Evolutionary conservation across 2,113 vertebrate genomes (phyloP).

Genomic region (Ia io): DNA sequence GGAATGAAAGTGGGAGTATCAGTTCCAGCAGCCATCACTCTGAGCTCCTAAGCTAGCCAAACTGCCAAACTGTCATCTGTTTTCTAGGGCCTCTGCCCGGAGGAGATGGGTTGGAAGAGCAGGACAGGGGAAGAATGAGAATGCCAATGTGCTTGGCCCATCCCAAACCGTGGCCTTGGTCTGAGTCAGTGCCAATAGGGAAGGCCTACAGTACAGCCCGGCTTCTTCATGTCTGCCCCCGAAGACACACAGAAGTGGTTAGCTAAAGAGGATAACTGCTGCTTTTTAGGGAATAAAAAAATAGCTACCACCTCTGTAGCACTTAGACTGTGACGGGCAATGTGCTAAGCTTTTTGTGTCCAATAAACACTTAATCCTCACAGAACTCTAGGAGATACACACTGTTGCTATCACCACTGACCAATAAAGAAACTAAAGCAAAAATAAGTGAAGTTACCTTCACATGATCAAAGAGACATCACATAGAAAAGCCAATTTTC

Average conservation of each 20-base stretch:
- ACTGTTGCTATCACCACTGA: background rate
- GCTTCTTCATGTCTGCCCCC: no score
- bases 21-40: conserved; percentile 21
- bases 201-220: background rate
- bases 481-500: background rate
- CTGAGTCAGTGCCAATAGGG: conserved; percentile 8
- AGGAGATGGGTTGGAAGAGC: background rate
- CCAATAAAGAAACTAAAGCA: background rate
- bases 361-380: background rate
- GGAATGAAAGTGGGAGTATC: background rate
- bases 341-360: background rate
- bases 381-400: background rate
- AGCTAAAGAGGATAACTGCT: background rate
- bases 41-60: background rate
- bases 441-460: background rate
- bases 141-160: conserved; percentile 18
- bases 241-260: no score
- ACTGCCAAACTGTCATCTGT: conserved; percentile 41
- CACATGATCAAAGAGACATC: background rate
- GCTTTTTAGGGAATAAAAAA: background rate
- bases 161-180: background rate
- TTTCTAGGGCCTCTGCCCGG: conserved; percentile 43
- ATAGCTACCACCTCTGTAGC: background rate
- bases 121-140: conserved; percentile 18
- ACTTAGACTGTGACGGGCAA: background rate